Percentiles rank a stretch among this genome's conserved stretches.
Conservation (phyloP, 1,140 invertebrate species). For the Apis florea region DNA sequence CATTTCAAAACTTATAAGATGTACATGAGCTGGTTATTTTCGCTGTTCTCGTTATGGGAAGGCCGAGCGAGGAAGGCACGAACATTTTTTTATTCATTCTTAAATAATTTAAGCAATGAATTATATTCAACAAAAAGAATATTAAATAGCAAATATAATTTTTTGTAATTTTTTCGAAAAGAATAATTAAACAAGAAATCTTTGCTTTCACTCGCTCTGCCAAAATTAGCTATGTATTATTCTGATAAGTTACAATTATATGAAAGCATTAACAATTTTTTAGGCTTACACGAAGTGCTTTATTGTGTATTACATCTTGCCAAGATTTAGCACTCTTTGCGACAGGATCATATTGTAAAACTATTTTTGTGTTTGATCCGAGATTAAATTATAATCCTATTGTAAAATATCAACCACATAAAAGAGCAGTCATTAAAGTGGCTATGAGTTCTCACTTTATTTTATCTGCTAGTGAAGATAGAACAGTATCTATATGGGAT, state of each 20-base stretch:
- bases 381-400: conserved; percentile 58
- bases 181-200: neutral
- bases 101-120: neutral
- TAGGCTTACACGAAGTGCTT: conserved; percentile 63
- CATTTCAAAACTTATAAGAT: conserved; percentile 67
- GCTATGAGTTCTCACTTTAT: conserved; percentile 73
- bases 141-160: neutral
- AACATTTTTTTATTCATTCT: conserved; percentile 1
- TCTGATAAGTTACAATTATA: neutral
- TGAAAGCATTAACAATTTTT: conserved; percentile 37
- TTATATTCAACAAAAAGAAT: neutral
- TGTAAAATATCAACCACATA: conserved; percentile 68
- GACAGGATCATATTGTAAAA: conserved; percentile 69
- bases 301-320: conserved; percentile 71
- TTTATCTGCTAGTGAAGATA: conserved; percentile 76
- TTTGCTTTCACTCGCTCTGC: conserved; percentile 42
- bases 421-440: conserved; percentile 70
- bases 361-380: conserved; percentile 72
- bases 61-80: conserved; percentile 42
- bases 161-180: neutral
- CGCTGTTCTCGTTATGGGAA: conserved; percentile 24
- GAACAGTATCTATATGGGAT: conserved; percentile 74
- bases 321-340: conserved; percentile 67
- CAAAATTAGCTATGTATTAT: conserved; percentile 1
- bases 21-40: conserved; percentile 56